Evolutionary conservation across 2,113 vertebrate species (phyloP), one percentile per base, ranked within the genome.

Genomic region (Neolamprologus modestus): DNA sequence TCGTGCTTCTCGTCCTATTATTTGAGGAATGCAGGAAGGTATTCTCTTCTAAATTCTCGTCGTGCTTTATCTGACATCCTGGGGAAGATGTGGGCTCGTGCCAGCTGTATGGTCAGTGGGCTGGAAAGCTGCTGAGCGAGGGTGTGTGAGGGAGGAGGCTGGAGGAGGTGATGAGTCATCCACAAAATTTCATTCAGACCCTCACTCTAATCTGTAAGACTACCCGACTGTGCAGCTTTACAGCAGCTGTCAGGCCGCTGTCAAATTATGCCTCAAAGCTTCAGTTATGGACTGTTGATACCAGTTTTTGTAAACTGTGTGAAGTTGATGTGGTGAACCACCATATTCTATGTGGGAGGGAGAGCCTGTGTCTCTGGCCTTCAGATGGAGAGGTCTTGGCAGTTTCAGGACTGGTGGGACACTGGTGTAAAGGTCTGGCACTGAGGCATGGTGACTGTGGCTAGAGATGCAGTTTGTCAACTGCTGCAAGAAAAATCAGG

Each of bases 151-250:
- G 85, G 89, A 90, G 92, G 84, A 87, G 87, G 91, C 71, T 82
- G 87, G 82, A 90, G 88, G 92, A 92, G 89, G 90, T 88, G 93
- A 91, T 96, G 96, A 97, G 92, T 96, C 95, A 96, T 96, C 90
- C 73, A 57, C 90, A 91, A 92, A 93, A 94, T 95, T 92, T 88
- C 79, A 93, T 92, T 95, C 94, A 95, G 89, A 89, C 91, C 87
- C 86, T 88, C 84, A 83, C 86, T 85, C 85, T 53, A 31, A 88
- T 90, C 90, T 61, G 88, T 84, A 31, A 59, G n/a, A 35, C 85
- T 84, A 91, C 88, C 87, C 57, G 82, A 82, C 57, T 87, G 55
- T n/a, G 24, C 83, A 6, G 55, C 85, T 52, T 59, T 53, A 61
- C 37, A 12, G 79, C 24, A 33, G 73, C 66, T 71, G 79, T 40